Evolutionary conservation across 2,797 vertebrate species (phyloP), one percentile per base, ranked within the genome.

Genomic region (Microctenopoma stevenorrisi): DNA sequence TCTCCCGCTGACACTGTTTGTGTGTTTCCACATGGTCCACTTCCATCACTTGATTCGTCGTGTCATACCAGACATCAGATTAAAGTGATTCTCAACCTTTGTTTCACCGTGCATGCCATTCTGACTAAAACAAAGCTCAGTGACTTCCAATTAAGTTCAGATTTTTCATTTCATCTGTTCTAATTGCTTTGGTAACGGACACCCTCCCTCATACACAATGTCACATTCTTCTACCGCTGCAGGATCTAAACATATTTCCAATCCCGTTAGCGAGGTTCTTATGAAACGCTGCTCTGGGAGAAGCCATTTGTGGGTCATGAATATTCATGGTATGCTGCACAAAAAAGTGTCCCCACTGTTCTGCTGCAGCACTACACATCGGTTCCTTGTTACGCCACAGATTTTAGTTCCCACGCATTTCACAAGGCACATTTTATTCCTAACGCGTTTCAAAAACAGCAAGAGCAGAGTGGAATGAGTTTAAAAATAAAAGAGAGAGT

Each of bases 21-120:
- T 42, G 40, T 15, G 40, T 15, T 50, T 25, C 44, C 25, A 35
- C 18, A 50, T 48, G 58, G 30, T 26, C 37, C 62, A 8, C 25
- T 7, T 75, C 64, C 76, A 61, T 72, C 74, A 80, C 63, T 61
- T 40, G 67, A 80, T 78, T 38, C 30, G 66, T 58, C 64, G 73
- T 16, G 60, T 49, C 59, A 26, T 11, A 60, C 60, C 15, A 62
- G 44, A 22, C 47, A 15, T 2, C 4, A 30, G 50, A 57, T 67
- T 15, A 53, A 66, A 68, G 63, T 7, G 16, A 59, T 65, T 49
- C 16, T 57, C 59, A 44, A 40, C 33, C 35, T 74, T 54, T 60
- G 72, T 71, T 81, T 76, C 13, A 40, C 22, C 66, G 22, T 5
- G 47, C 16, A 7, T 10, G n/a, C 6, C 3, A 1, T 48, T 57